These are phyloP conservation scores for Clostera curtula DNA, from an alignment of 2,888 invertebrate species.

Conservation along the genomic window DNA sequence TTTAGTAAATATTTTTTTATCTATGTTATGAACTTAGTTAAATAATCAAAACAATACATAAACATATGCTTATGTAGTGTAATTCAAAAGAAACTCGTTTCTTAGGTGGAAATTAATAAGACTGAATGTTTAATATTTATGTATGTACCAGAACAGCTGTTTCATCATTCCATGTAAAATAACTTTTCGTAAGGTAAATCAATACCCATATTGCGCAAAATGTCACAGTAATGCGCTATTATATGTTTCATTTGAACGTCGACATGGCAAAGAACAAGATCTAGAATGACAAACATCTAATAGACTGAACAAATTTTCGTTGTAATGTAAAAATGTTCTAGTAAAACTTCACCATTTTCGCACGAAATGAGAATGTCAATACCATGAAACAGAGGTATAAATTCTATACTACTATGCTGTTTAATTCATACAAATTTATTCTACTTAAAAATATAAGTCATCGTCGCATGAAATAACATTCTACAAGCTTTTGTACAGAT, in stretches of 20 bases:
- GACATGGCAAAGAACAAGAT: conserved; percentile 37
- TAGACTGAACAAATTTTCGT: too few relatives aligned
- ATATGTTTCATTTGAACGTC: conserved; percentile 34
- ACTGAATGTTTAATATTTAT: conserved; percentile 23
- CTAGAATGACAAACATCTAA: conserved; percentile 56
- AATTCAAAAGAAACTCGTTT: too few relatives aligned
- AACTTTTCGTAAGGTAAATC: conserved; percentile 63
- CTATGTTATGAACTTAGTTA: too few relatives aligned
- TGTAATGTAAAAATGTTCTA: too few relatives aligned
- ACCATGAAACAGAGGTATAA: conserved; percentile 11
- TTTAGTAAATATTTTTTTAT: too few relatives aligned
- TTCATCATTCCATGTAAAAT: conserved; percentile 59
- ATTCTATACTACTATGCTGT: conserved; percentile 10
- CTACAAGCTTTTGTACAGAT: conserved; percentile 41
- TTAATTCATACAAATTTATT: conserved; percentile 15
- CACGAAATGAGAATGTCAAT: conserved; percentile 19
- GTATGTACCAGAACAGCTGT: conserved; percentile 60
- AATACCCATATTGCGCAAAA: conserved; percentile 72
- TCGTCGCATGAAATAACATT: conserved; percentile 44
- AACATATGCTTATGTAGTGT: too few relatives aligned
- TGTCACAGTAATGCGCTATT: conserved; percentile 63
- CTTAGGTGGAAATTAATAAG: conserved; percentile 30
- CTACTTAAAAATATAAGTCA: conserved; percentile 21
- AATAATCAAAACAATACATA: too few relatives aligned
- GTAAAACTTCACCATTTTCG: conserved; percentile 29